These are phyloP conservation scores for Harpagoxenus sublaevis DNA, from an alignment of 2,888 invertebrate genomes.

Conservation along the genomic window DNA sequence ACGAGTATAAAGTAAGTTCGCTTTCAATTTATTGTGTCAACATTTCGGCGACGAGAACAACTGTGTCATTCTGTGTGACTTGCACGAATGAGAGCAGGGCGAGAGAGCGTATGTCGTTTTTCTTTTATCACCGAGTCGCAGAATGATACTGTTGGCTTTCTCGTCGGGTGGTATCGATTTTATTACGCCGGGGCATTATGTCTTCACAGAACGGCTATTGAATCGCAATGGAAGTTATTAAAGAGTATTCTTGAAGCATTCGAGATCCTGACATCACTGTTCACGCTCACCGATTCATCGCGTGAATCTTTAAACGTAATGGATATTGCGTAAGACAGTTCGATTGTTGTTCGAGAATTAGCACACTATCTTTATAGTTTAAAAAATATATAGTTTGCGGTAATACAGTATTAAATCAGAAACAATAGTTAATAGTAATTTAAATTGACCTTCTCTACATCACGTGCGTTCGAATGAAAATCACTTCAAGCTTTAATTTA, in stretches of 20 bases:
- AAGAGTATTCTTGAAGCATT: conserved; percentile 12
- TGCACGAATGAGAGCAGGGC: conserved; percentile 37
- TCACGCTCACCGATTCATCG: neutral
- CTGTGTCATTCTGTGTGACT: conserved; percentile 52
- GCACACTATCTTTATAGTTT: neutral
- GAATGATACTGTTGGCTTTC: conserved; percentile 45
- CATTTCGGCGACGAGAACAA: conserved; percentile 49
- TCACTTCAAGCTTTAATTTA: neutral
- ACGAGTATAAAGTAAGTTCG: conserved; percentile 93
- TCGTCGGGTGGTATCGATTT: conserved; percentile 47
- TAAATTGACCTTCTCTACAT: neutral
- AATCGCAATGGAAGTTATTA: conserved; percentile 30
- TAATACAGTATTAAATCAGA: neutral
- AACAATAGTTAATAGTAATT: neutral
- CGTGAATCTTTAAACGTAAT: conserved; percentile 11
- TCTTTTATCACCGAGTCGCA: conserved; percentile 30
- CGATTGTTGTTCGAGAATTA: neutral
- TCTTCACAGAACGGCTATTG: conserved; percentile 29
- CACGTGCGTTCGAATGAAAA: neutral
- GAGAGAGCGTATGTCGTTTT: conserved; percentile 6
- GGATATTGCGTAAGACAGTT: neutral
- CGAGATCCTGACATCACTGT: conserved; percentile 39
- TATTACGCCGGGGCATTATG: conserved; percentile 41
- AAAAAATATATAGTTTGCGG: neutral
- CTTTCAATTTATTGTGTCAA: conserved; percentile 36